Conservation (phyloP, 2,888 invertebrate species). For the Charanyca ferruginea region DNA sequence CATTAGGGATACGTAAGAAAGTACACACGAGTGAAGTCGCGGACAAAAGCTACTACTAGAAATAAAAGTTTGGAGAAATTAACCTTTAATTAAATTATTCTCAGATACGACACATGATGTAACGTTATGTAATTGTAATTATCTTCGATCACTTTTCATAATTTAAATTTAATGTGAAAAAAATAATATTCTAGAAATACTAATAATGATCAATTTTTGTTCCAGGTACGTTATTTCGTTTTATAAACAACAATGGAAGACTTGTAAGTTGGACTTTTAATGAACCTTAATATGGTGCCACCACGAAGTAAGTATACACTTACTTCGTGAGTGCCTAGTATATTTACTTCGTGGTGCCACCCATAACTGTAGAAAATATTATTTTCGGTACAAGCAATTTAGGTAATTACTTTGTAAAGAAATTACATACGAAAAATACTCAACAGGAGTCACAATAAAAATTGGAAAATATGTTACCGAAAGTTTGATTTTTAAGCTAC, state of each 20-base stretch:
- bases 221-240: slow-evolving; percentile 40
- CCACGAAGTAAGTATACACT: too few relatives aligned
- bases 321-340: too few relatives aligned
- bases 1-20: too few relatives aligned
- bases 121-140: neutral
- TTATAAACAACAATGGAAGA: neutral
- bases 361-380: neutral
- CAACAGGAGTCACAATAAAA: neutral
- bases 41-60: too few relatives aligned
- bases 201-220: slow-evolving; percentile 15
- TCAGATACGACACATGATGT: too few relatives aligned
- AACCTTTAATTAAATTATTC: too few relatives aligned
- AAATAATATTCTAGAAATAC: neutral
- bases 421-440: neutral
- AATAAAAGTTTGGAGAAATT: too few relatives aligned
- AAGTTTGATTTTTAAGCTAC: slow-evolving; percentile 8
- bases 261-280: slow-evolving; percentile 35
- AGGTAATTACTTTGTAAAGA: slow-evolving; percentile 1
- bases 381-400: slow-evolving; percentile 12
- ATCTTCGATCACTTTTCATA: neutral
- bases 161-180: neutral
- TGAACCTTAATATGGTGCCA: neutral
- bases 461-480: neutral
- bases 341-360: too few relatives aligned
- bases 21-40: too few relatives aligned